phyloP scores from a whole-genome alignment of 2,113 vertebrate genomes.

The Todiramphus saurophagus region DNA sequence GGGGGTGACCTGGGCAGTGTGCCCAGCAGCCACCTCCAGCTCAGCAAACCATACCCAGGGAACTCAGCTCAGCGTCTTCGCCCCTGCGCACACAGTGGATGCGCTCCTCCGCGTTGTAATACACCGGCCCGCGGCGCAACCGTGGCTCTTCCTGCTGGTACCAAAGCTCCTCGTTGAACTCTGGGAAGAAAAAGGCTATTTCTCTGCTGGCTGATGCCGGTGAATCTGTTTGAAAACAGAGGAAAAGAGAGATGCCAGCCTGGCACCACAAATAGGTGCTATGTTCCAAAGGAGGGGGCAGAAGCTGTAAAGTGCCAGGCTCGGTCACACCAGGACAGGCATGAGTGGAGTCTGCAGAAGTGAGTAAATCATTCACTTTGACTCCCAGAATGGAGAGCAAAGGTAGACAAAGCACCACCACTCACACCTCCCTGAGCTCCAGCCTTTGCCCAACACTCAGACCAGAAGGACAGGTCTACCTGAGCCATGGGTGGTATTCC shows the following conservation, averaged over 20 bases:
- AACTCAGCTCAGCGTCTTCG: background rate
- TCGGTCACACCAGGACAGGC: fast-evolving
- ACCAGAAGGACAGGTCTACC: slow-evolving; percentile 68
- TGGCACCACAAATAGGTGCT: fast-evolving
- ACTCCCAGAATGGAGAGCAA: background rate
- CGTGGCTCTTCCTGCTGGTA: slow-evolving; percentile 81
- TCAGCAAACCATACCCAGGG: background rate
- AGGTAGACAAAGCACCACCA: background rate
- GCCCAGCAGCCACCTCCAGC: background rate
- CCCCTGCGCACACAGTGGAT: slow-evolving; percentile 52
- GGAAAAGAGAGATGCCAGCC: background rate
- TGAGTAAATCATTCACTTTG: fast-evolving
- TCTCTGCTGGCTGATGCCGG: slow-evolving; percentile 85
- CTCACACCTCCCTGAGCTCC: background rate
- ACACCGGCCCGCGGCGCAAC: slow-evolving; percentile 69
- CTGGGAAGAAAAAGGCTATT: slow-evolving; percentile 91
- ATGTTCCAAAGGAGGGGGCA: background rate
- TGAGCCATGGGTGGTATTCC: slow-evolving; percentile 94
- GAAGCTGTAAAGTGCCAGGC: background rate
- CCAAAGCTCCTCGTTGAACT: slow-evolving; percentile 83
- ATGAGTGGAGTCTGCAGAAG: background rate
- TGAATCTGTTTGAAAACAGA: slow-evolving; percentile 78
- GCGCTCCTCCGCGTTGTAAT: slow-evolving; percentile 67
- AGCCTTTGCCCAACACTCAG: background rate
- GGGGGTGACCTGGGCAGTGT: background rate